A percentile compares a stretch with the other conserved stretches of the same genome.
phyloP scores from a whole-genome alignment of 2,888 invertebrate genomes.

The Helicoverpa assulta region DNA sequence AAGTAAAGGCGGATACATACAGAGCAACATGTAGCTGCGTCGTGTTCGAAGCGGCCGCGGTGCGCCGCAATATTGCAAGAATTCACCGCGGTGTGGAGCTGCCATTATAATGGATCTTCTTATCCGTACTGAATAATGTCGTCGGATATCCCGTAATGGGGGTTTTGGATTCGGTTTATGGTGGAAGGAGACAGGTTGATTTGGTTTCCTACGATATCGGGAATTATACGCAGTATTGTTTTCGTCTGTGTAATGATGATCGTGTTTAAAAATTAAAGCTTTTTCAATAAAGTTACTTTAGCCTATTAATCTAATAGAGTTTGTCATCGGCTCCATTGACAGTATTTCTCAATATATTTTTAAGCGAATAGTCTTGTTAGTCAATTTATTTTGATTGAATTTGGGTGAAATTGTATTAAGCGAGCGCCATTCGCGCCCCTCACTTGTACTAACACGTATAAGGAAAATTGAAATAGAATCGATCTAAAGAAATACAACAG shows the following conservation, averaged over 20 bases:
- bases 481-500: conserved; percentile 7
- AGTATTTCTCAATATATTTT: conserved; percentile 13
- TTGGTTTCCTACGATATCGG: conserved; percentile 13
- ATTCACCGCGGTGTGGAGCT: not conserved
- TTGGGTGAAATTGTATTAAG: conserved; percentile 29
- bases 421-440: not conserved
- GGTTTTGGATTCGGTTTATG: conserved; percentile 10
- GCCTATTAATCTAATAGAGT: conserved; percentile 3
- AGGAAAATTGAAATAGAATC: conserved; percentile 16
- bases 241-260: conserved; percentile 4
- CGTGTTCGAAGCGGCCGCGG: not conserved
- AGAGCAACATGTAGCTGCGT: not conserved
- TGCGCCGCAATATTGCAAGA: not conserved
- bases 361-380: conserved; percentile 29
- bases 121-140: conserved; percentile 25
- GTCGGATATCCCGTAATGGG: conserved; percentile 15
- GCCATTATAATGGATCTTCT: conserved; percentile 13
- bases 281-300: too few species aligned
- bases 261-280: too few species aligned
- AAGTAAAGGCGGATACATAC: not conserved
- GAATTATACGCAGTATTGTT: not conserved
- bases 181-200: conserved; percentile 1
- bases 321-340: conserved; percentile 1
- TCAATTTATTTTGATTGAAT: conserved; percentile 39
- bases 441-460: conserved; percentile 1